Percentiles rank a stretch among this genome's conserved stretches.
Conservation (phyloP, 2,888 invertebrate genomes). For the Melanophora roralis region DNA sequence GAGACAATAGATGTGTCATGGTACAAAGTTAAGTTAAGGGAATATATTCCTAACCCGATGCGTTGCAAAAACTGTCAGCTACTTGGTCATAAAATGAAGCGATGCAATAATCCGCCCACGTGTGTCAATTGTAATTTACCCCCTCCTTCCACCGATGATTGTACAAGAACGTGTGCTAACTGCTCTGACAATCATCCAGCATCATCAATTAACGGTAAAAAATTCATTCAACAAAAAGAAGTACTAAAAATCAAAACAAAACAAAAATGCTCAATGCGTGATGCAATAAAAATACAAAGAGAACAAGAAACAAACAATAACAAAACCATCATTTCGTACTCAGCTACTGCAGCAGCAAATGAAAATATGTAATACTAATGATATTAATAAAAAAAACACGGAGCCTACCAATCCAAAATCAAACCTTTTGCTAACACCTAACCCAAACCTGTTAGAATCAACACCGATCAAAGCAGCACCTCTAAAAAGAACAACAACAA, state of each 20-base stretch:
- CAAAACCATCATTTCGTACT: no score
- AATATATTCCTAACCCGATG: constrained; percentile 57
- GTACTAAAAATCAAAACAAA: constrained; percentile 38
- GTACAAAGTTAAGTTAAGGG: constrained; percentile 31
- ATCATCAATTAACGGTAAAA: constrained; percentile 32
- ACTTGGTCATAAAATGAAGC: constrained; percentile 54
- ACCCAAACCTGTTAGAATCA: background rate
- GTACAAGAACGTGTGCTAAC: constrained; percentile 45
- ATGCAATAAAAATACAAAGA: constrained; percentile 11
- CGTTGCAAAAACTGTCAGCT: constrained; percentile 52
- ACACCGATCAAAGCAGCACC: no score
- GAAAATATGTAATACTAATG: background rate
- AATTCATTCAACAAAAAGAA: constrained; percentile 41
- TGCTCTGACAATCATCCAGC: constrained; percentile 43
- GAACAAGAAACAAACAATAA: background rate
- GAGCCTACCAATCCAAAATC: background rate
- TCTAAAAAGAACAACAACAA: background rate
- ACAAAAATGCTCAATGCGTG: constrained; percentile 37
- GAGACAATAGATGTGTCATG: constrained; percentile 45
- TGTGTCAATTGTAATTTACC: constrained; percentile 51
- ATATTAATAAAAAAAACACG: background rate
- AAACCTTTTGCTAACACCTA: background rate
- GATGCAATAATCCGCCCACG: constrained; percentile 34
- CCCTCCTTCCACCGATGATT: constrained; percentile 27
- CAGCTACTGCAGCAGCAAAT: background rate